A percentile compares a stretch with the other conserved stretches of the same genome.
These are phyloP conservation scores for Gnathonemus echidnorhynchus DNA, from an alignment of 2,113 vertebrate species.

Conservation along the genomic window DNA sequence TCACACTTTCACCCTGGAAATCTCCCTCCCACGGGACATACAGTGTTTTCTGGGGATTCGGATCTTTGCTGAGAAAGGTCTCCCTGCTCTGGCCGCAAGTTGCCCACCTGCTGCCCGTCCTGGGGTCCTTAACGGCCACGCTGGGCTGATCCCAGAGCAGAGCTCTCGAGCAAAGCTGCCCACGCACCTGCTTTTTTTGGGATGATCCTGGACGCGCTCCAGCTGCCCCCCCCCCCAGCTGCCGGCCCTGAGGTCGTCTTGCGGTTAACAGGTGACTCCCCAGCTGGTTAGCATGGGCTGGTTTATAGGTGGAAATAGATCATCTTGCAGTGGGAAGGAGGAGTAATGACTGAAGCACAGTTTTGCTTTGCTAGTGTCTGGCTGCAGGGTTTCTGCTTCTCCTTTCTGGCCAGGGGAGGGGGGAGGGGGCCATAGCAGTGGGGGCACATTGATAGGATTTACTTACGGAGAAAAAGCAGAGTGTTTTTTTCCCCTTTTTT, in stretches of 20 bases:
- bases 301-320: not conserved
- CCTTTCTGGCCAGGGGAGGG: not conserved
- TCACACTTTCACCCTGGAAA: not conserved
- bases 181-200: not conserved
- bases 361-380: not conserved
- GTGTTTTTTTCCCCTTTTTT: constrained; percentile 5
- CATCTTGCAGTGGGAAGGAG: constrained; percentile 21
- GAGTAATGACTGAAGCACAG: constrained; percentile 8
- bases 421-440: not conserved
- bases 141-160: not conserved
- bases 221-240: not conserved
- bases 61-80: constrained; percentile 27
- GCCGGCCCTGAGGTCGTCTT: not conserved
- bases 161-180: not conserved
- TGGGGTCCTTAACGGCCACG: not conserved
- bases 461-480: constrained; percentile 33
- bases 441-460: constrained; percentile 9
- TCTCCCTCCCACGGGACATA: not conserved
- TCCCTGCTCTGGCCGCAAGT: not conserved
- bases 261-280: not conserved
- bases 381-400: not conserved
- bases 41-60: not conserved
- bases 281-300: not conserved
- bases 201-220: not conserved
- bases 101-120: not conserved